A percentile compares a stretch with the other conserved stretches of the same genome.
Evolutionary conservation across 2,113 vertebrate species (phyloP).

Genomic region (Promerops cafer): DNA sequence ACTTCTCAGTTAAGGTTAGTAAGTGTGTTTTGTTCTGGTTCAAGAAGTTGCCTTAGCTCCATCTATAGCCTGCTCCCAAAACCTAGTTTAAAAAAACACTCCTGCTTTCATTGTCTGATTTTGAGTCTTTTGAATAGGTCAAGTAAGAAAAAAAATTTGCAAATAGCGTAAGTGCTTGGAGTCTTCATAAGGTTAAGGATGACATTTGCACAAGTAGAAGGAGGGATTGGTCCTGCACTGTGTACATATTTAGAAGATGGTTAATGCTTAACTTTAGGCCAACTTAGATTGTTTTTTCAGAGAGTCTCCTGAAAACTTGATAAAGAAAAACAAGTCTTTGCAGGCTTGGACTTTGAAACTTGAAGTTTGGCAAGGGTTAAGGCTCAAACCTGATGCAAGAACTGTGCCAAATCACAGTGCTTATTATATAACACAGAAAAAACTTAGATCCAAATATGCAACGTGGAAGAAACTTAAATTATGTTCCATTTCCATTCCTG

Average conservation of each 20-base stretch:
- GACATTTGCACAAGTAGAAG: background rate
- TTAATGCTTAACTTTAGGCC: conserved; percentile 12
- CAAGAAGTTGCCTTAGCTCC: background rate
- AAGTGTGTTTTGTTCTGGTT: background rate
- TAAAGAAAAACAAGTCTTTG: background rate
- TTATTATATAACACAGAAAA: background rate
- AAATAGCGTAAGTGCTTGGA: background rate
- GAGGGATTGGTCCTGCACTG: background rate
- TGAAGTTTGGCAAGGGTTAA: background rate
- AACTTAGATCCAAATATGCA: background rate
- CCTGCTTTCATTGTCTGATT: background rate
- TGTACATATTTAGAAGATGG: background rate
- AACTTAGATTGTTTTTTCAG: background rate
- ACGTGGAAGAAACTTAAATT: background rate
- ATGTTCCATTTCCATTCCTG: background rate
- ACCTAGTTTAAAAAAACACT: background rate
- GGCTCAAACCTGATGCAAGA: background rate
- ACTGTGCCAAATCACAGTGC: background rate
- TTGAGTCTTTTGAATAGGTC: background rate
- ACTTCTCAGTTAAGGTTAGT: conserved; percentile 85
- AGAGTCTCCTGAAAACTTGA: background rate
- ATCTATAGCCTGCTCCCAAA: background rate
- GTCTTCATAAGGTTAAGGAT: background rate
- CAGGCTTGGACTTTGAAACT: background rate
- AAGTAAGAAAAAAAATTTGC: background rate